Evolutionary conservation across 2,797 vertebrate genomes (phyloP).

Genomic region (Phrynocephalus vlangalii): DNA sequence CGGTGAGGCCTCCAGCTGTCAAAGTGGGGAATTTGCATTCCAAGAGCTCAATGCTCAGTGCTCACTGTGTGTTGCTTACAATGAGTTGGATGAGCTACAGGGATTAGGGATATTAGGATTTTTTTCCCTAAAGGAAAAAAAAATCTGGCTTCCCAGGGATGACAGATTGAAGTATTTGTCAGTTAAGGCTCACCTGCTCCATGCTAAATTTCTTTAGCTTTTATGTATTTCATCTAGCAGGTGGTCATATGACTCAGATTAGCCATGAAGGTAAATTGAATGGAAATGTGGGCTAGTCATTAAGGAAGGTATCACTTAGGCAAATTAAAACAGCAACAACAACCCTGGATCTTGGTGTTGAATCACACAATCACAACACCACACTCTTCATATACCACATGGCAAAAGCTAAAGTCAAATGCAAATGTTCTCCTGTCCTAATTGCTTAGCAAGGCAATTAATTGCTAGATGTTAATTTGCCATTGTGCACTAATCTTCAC

Average conservation of each 20-base stretch:
- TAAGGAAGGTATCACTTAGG: background rate
- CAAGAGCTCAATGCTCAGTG: background rate
- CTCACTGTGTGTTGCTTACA: background rate
- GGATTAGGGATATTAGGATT: constrained; percentile 7
- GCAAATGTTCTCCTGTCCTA: background rate
- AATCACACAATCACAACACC: background rate
- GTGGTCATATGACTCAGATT: background rate
- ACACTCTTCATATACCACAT: background rate
- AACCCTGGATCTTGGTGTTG: background rate
- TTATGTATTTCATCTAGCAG: background rate
- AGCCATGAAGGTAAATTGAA: background rate
- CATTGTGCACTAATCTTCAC: background rate
- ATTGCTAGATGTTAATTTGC: background rate
- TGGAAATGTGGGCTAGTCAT: background rate
- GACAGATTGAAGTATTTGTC: background rate
- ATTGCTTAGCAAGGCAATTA: background rate
- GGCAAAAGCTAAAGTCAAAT: background rate
- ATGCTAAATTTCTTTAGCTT: background rate
- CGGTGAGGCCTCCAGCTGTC: background rate
- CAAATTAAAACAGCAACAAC: background rate
- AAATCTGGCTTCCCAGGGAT: background rate
- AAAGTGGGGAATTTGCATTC: constrained; percentile 29
- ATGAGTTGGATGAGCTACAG: constrained; percentile 3
- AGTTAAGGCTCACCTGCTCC: background rate
- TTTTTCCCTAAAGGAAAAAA: background rate